phyloP scores from a whole-genome alignment of 2,797 vertebrate genomes.

The Zenarchopterus dispar region DNA sequence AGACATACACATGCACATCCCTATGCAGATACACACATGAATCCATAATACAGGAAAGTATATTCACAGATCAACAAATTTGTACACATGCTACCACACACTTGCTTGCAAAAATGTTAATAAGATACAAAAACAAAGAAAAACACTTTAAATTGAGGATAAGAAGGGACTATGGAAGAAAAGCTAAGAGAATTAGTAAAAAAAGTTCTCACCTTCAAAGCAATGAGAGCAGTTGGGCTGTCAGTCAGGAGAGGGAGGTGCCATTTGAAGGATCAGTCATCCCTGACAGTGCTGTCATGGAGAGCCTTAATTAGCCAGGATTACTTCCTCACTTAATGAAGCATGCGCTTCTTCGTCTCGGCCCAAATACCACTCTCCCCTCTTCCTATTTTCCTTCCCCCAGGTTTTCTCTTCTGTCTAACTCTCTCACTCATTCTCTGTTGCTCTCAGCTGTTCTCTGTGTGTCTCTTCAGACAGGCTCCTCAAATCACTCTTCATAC shows the following conservation, averaged over 20 bases:
- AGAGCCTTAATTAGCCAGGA: constrained; percentile 86
- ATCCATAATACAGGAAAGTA: constrained; percentile 16
- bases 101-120: constrained; percentile 63
- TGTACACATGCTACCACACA: constrained; percentile 45
- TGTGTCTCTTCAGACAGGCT: constrained; percentile 61
- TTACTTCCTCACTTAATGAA: constrained; percentile 86
- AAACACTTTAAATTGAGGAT: constrained; percentile 74
- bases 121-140: constrained; percentile 73
- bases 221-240: constrained; percentile 73
- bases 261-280: constrained; percentile 85
- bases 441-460: constrained; percentile 40
- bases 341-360: constrained; percentile 78
- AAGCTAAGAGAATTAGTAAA: constrained; percentile 76
- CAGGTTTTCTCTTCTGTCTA: constrained; percentile 70
- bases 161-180: constrained; percentile 48
- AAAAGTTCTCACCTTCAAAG: constrained; percentile 83
- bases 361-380: constrained; percentile 73
- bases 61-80: constrained; percentile 28
- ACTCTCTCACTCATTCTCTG: constrained; percentile 58
- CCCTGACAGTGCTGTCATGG: constrained; percentile 85
- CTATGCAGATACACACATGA: constrained; percentile 9
- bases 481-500: constrained; percentile 62
- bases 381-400: constrained; percentile 69
- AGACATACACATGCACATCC: constrained; percentile 17
- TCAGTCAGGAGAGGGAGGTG: constrained; percentile 79